Conservation (phyloP, 2,888 invertebrate species). For the Halictus quadricinctus region DNA sequence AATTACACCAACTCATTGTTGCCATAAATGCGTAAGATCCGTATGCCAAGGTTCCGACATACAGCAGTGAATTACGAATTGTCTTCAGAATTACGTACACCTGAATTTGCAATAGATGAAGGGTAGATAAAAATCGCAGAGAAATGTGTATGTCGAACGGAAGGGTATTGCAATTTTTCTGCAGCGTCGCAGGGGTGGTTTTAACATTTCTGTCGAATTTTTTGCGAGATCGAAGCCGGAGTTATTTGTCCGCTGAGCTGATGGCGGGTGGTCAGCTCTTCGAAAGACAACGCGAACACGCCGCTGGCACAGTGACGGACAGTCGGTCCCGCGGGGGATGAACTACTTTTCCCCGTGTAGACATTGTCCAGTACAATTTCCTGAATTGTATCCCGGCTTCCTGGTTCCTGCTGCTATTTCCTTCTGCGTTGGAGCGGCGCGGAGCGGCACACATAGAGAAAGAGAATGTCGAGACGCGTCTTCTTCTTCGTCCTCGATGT, state of each 20-base stretch:
- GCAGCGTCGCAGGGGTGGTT: neutral
- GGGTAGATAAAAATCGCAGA: neutral
- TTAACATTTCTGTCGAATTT: neutral
- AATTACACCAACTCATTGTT: too few species aligned
- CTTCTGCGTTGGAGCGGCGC: neutral
- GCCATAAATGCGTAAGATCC: too few species aligned
- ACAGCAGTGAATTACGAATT: too few species aligned
- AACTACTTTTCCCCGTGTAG: slow-evolving; percentile 56
- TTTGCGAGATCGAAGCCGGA: neutral
- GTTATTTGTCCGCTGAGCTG: slow-evolving; percentile 24
- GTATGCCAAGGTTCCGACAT: too few species aligned
- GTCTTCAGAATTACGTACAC: neutral
- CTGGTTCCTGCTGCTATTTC: slow-evolving; percentile 21
- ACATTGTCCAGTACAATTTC: slow-evolving; percentile 68
- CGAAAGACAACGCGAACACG: slow-evolving; percentile 40
- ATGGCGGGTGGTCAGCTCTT: slow-evolving; percentile 10
- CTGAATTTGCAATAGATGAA: neutral
- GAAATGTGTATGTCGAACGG: neutral
- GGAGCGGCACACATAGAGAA: neutral
- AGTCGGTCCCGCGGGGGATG: slow-evolving; percentile 46
- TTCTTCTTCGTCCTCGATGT: slow-evolving; percentile 18
- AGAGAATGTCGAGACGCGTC: neutral
- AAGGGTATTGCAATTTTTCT: neutral
- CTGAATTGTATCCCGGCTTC: slow-evolving; percentile 61
- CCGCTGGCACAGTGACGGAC: slow-evolving; percentile 58